These are phyloP conservation scores for Meles meles DNA, from an alignment of 2,113 vertebrate genomes.

Conservation along the genomic window DNA sequence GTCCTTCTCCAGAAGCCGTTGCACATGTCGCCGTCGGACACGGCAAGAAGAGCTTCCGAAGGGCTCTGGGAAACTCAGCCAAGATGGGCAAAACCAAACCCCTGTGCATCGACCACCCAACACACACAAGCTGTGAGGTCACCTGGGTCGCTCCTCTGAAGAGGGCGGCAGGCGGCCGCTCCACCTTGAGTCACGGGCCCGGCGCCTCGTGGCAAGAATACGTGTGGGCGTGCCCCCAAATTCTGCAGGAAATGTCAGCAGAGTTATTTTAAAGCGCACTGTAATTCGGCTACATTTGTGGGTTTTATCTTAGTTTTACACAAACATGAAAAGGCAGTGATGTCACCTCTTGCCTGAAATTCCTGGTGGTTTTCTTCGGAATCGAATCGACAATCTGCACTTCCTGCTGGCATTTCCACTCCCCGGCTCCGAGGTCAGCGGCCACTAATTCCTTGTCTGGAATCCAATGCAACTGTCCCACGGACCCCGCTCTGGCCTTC, in stretches of 20 bases:
- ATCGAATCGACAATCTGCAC: background rate
- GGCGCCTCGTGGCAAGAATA: background rate
- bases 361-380: background rate
- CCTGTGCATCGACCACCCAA: background rate
- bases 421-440: accelerated
- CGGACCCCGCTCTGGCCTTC: accelerated
- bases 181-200: background rate
- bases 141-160: accelerated
- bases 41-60: background rate
- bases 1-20: background rate
- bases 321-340: background rate
- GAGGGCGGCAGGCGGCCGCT: accelerated
- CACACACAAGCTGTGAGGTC: background rate
- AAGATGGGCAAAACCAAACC: background rate
- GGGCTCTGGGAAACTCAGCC: background rate
- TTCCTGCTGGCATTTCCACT: accelerated
- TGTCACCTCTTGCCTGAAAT: background rate
- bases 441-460: no score
- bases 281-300: background rate
- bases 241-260: background rate
- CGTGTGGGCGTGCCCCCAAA: background rate
- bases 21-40: no score
- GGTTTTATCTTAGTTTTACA: background rate
- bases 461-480: no score
- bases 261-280: background rate